Base-by-base conservation (phyloP, 2,113 vertebrate species). In the Percopsis transmontana region DNA sequence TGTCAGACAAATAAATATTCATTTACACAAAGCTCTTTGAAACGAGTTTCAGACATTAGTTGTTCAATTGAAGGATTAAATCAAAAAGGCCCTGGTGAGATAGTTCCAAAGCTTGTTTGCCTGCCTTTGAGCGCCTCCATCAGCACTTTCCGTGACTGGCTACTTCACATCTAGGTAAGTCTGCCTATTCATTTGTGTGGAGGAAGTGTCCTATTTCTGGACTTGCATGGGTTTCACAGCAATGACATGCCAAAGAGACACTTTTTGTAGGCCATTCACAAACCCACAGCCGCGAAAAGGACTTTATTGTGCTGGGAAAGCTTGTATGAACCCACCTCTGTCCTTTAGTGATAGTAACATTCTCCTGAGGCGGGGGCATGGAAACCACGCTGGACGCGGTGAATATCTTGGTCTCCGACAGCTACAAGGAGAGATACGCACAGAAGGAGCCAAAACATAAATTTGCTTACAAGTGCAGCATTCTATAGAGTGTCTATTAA, bases 331-430 rank as follows among this genome's bases (percentile, higher is more conserved):
- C 71, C 81, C 85, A 95, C 96, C 96, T 96, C 88, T 98, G 96
- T 87, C 96, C 96, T 82, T 96, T 96, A 80, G 97, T 99, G 92
- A 99, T 99, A 90, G 97, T 99, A 85, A 99, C 96, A 62, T 94
- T 98, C 92, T 99, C 96, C 1, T 94, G 90, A 81, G 95, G 94
- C 62, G 94, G 85, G 77, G 97, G 95, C 81, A 95, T 86, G n/a
- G 96, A 90, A 0, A 94, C 94, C 71, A 98, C 96, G 2, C 93
- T 98, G 88, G 97, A 99, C 44, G 97, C 95, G 7, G 97, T 99
- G 89, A 99, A 99, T 86, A 98, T 97, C 94, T 99, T 99, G 1
- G 96, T 98, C 89, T 99, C 97, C 23, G 97, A 97, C 79, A 99
- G 94, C 97, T 99, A 82, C 63, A 72, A 9, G 63, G 65, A 65